Evolutionary conservation across 2,113 vertebrate genomes (phyloP), one percentile per base, ranked within the genome.

Genomic region (Tyto alba): DNA sequence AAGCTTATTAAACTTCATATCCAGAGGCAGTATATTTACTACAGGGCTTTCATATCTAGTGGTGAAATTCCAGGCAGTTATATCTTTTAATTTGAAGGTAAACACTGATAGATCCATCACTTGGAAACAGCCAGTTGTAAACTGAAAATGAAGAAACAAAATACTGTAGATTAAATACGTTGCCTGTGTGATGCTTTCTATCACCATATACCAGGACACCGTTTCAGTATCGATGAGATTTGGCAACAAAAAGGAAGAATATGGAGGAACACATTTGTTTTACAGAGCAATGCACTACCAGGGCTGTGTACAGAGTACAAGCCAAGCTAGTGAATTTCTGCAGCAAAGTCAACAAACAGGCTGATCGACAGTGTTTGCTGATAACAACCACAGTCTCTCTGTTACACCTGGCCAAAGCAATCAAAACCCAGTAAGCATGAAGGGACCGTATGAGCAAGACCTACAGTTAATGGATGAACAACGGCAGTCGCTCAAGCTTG

Each of bases 51-150:
- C 73, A 30, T 52, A 78, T 45, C 83, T 86, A 79, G 50, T 55
- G 18, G 68, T 66, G 60, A 96, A 97, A 96, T 95, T 96, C 93
- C 86, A 90, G 83, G 62, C 92, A 85, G 52, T 66, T 88, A 67
- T 69, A 93, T 95, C 55, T 94, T 91, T 95, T 97, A 96, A 96
- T 96, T 96, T 93, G 89, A 89, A 95, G 53, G 71, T 89, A 97
- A 97, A 97, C 85, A 78, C 62, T 68, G 85, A 92, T 80, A 96
- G 72, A 92, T 74, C 43, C 64, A 85, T 92, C 57, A 82, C 43
- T 71, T 63, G 48, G 78, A 83, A 94, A 92, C 40, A 96, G 57
- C 64, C 56, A 64, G 74, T 26, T 66, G 76, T 80, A 87, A 86
- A 67, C 40, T 52, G 43, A 95, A 95, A 89, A 85, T 26, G 69